Evolutionary conservation across 2,888 invertebrate species (phyloP).

Genomic region (Rhingia rostrata): DNA sequence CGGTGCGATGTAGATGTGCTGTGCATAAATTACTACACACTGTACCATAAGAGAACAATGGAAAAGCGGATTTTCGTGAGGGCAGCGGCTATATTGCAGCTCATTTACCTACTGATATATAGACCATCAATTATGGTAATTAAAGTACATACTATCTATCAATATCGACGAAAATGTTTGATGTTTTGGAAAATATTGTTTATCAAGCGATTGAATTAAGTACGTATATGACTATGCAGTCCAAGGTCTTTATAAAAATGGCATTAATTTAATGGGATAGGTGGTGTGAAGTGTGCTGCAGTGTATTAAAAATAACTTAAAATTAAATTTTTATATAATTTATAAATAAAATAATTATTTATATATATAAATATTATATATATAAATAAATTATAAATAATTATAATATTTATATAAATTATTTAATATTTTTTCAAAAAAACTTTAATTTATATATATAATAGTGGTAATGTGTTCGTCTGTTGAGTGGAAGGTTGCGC

Average conservation of each 20-base stretch:
- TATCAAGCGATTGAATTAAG: neutral
- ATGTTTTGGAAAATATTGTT: neutral
- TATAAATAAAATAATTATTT: too few species aligned
- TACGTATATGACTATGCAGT: neutral
- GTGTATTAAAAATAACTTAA: too few species aligned
- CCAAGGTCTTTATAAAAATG: neutral
- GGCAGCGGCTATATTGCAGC: constrained; percentile 25
- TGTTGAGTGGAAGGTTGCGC: too few species aligned
- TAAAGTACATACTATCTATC: constrained; percentile 14
- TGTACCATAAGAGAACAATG: neutral
- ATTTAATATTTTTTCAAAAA: too few species aligned
- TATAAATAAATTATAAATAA: too few species aligned
- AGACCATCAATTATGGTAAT: neutral
- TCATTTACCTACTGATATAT: constrained; percentile 26
- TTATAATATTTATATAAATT: too few species aligned
- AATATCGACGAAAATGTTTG: constrained; percentile 4
- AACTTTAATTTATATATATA: too few species aligned
- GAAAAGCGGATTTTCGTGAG: neutral
- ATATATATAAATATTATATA: too few species aligned
- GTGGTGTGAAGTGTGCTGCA: too few species aligned
- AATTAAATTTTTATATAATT: too few species aligned
- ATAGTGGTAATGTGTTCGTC: too few species aligned
- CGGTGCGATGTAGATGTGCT: constrained; percentile 20
- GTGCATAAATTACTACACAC: constrained; percentile 12
- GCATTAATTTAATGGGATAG: too few species aligned